phyloP scores from a whole-genome alignment of 2,113 vertebrate genomes.

The Tragelaphus buxtoni region DNA sequence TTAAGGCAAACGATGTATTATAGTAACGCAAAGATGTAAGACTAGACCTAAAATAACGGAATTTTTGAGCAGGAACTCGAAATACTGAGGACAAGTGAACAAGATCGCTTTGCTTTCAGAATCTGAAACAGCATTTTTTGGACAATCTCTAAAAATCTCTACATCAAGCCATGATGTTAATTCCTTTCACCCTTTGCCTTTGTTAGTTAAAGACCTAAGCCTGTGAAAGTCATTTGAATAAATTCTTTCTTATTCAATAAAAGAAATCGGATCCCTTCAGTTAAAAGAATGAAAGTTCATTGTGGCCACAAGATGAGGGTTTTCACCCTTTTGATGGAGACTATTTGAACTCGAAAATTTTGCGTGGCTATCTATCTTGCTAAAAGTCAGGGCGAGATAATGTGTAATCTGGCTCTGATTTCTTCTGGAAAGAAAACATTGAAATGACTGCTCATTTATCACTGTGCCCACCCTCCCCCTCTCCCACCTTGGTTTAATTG shows the following conservation, averaged over 20 bases:
- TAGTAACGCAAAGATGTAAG: not conserved
- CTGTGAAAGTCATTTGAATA: not conserved
- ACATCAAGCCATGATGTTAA: not conserved
- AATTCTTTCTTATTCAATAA: not conserved
- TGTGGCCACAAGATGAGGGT: not conserved
- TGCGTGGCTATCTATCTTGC: conserved; percentile 81
- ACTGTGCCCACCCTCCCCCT: conserved; percentile 69
- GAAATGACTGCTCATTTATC: conserved; percentile 83
- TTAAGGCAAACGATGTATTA: not conserved
- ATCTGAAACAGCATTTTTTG: not conserved
- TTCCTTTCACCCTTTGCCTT: not conserved
- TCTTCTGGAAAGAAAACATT: conserved; percentile 86
- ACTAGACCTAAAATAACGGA: not conserved
- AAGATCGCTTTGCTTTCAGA: not conserved
- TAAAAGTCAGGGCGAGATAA: conserved; percentile 84
- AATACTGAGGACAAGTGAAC: not conserved
- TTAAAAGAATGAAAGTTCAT: conserved; percentile 46
- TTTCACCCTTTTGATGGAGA: conserved; percentile 70
- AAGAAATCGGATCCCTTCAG: conserved; percentile 32
- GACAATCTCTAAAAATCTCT: not conserved
- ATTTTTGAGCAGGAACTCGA: not conserved
- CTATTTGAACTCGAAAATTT: conserved; percentile 79
- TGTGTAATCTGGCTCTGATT: conserved; percentile 84
- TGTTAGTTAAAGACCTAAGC: conserved; percentile 24
- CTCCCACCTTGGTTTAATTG: conserved; percentile 73